Evolutionary conservation across 2,888 invertebrate species (phyloP).

Genomic region (Stenichneumon culpator): DNA sequence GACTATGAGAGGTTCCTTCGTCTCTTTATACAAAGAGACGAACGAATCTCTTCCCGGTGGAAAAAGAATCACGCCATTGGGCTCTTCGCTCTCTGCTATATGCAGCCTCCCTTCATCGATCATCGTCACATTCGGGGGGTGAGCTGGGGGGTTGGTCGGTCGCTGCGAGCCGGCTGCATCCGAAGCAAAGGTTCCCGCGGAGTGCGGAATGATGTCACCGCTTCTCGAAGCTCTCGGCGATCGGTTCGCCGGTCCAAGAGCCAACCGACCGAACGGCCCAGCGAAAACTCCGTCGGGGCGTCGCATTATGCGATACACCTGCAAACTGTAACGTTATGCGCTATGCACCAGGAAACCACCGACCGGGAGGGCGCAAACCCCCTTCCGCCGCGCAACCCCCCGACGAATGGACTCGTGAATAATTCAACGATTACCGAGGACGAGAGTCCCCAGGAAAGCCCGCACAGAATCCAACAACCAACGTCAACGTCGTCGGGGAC

Average conservation of each 20-base stretch:
- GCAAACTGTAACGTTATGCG: conserved; percentile 70
- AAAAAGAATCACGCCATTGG: conserved; percentile 38
- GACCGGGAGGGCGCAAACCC: neutral
- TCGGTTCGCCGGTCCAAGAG: conserved; percentile 20
- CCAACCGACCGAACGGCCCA: conserved; percentile 41
- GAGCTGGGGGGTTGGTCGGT: conserved; percentile 39
- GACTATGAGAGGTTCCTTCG: conserved; percentile 15
- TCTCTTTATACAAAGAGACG: conserved; percentile 27
- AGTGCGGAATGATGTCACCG: conserved; percentile 24
- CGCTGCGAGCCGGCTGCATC: neutral
- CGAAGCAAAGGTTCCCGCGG: conserved; percentile 43
- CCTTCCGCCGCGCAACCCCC: conserved; percentile 39
- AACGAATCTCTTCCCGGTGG: conserved; percentile 17
- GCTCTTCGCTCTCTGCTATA: conserved; percentile 3
- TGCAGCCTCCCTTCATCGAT: conserved; percentile 68
- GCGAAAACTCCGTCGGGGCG: conserved; percentile 57
- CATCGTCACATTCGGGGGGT: conserved; percentile 63
- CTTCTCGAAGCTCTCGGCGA: conserved; percentile 11
- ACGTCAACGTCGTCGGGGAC: conserved; percentile 33
- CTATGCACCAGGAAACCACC: conserved; percentile 46
- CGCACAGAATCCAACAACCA: conserved; percentile 35
- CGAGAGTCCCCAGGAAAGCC: conserved; percentile 36
- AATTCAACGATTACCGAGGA: conserved; percentile 75
- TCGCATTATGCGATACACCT: conserved; percentile 70
- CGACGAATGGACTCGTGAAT: conserved; percentile 79